Evolutionary conservation across 2,113 vertebrate species (phyloP).

Genomic region (Myotis lucifugus): DNA sequence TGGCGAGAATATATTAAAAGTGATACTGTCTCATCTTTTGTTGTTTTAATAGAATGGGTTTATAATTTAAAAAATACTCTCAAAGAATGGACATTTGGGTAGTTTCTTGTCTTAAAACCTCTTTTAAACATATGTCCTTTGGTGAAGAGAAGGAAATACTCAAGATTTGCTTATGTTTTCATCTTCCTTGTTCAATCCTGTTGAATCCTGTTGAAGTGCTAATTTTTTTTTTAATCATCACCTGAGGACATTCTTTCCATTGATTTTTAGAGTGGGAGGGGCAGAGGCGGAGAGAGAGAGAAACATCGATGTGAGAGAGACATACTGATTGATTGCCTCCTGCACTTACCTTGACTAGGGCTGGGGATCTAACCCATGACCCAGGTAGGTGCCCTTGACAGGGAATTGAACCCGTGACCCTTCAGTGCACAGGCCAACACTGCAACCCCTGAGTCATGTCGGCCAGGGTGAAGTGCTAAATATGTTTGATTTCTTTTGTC

Average conservation of each 20-base stretch:
- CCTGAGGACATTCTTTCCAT: too few relatives aligned
- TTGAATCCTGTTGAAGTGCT: background rate
- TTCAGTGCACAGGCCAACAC: too few relatives aligned
- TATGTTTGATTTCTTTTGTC: background rate
- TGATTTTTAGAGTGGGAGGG: too few relatives aligned
- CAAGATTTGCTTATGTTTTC: constrained; percentile 30
- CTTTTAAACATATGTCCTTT: background rate
- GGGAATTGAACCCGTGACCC: too few relatives aligned
- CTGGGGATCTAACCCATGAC: too few relatives aligned
- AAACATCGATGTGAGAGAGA: too few relatives aligned
- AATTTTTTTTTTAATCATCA: background rate
- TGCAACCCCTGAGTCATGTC: too few relatives aligned
- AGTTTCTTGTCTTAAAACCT: background rate
- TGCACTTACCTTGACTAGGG: too few relatives aligned
- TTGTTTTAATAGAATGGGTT: background rate
- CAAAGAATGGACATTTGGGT: background rate
- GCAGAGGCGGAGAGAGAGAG: too few relatives aligned
- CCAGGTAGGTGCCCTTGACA: too few relatives aligned
- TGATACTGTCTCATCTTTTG: background rate
- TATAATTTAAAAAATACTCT: background rate
- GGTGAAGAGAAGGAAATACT: background rate
- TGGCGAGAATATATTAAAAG: constrained; percentile 1
- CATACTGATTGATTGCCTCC: too few relatives aligned
- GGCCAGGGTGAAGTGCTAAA: too few relatives aligned
- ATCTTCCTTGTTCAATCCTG: background rate